phyloP scores from a whole-genome alignment of 2,888 invertebrate species.

The Acanthosepion esculentum region DNA sequence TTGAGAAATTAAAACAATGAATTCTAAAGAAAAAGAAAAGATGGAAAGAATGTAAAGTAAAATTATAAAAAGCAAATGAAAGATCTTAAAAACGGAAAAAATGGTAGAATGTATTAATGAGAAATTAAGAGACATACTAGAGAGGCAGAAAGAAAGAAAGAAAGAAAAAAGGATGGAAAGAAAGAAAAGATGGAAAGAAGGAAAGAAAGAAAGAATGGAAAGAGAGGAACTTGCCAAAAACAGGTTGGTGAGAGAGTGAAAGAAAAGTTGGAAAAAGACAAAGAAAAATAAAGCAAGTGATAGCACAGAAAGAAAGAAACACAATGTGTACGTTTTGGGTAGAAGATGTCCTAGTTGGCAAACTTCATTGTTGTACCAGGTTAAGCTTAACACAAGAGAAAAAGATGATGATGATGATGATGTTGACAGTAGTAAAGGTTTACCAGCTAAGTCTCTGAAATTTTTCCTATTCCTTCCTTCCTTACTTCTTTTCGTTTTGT shows the following conservation, averaged over 20 bases:
- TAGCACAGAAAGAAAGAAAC: background rate
- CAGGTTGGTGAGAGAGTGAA: background rate
- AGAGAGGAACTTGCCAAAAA: background rate
- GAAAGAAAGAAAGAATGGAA: background rate
- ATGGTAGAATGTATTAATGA: too few species aligned
- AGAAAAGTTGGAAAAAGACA: background rate
- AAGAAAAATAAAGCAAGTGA: background rate
- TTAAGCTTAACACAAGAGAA: background rate
- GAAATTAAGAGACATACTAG: too few species aligned
- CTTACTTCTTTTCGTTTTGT: background rate
- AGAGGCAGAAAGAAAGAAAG: too few species aligned
- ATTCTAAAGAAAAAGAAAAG: too few species aligned
- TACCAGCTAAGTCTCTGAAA: background rate
- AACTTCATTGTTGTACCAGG: background rate
- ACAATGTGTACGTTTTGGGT: background rate
- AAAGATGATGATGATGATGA: background rate
- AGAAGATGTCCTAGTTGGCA: background rate
- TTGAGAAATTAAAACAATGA: too few species aligned
- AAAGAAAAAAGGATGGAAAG: background rate
- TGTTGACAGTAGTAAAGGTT: background rate
- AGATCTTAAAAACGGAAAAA: too few species aligned
- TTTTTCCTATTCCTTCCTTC: background rate
- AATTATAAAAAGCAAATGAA: too few species aligned
- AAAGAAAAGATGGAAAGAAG: too few species aligned
- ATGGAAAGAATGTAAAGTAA: too few species aligned